phyloP scores from a whole-genome alignment of 1,140 invertebrate species.

The Euborellia annulipes region DNA sequence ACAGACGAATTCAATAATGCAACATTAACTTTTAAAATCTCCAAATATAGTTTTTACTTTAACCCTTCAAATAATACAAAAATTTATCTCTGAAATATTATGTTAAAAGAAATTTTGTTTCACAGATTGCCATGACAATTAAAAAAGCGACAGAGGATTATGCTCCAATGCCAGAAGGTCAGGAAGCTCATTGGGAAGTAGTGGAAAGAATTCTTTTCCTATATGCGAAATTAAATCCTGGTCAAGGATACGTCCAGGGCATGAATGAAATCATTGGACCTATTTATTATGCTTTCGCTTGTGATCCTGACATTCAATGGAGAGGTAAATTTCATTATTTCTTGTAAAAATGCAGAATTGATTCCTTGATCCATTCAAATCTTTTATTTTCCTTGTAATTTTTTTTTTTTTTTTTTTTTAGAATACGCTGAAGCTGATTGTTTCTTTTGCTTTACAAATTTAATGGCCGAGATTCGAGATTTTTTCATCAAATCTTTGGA shows the following conservation, averaged over 20 bases:
- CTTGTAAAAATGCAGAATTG: not conserved
- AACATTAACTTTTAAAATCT: too few relatives aligned
- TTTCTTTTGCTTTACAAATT: slow-evolving; percentile 94
- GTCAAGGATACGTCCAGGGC: slow-evolving; percentile 94
- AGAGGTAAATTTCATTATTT: slow-evolving; percentile 39
- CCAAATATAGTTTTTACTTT: too few relatives aligned
- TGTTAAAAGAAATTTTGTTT: slow-evolving; percentile 3
- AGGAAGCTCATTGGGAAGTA: slow-evolving; percentile 91
- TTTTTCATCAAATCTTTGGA: slow-evolving; percentile 95
- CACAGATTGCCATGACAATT: slow-evolving; percentile 39
- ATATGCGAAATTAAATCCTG: slow-evolving; percentile 95
- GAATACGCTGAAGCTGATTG: slow-evolving; percentile 91
- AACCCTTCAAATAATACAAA: too few relatives aligned
- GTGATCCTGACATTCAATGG: slow-evolving; percentile 65
- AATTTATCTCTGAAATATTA: too few relatives aligned
- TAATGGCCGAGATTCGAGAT: slow-evolving; percentile 94
- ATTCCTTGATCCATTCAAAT: not conserved
- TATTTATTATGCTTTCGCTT: slow-evolving; percentile 94
- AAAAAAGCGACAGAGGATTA: slow-evolving; percentile 62
- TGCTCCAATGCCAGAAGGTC: slow-evolving; percentile 59
- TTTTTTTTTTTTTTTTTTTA: slow-evolving; percentile 29
- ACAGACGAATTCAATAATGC: too few relatives aligned
- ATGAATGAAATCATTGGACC: slow-evolving; percentile 99
- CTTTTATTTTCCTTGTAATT: too few relatives aligned
- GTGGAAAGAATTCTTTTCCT: slow-evolving; percentile 92